Conservation (phyloP, 2,797 vertebrate genomes). For the Limosa lapponica region DNA sequence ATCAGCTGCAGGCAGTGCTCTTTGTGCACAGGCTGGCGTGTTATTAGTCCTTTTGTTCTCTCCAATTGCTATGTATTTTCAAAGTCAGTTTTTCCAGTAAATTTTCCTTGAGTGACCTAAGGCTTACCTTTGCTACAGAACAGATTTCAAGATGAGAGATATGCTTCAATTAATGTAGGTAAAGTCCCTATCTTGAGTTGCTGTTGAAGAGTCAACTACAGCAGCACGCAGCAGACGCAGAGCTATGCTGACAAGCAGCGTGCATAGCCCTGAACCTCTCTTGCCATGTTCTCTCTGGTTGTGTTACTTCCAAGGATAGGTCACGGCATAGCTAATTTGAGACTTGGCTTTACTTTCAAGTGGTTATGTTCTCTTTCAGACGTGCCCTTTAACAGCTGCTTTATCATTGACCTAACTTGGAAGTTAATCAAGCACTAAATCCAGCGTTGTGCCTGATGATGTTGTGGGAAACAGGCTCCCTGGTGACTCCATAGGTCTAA, state of each 20-base stretch:
- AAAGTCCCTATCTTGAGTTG: not conserved
- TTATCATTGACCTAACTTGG: conserved; percentile 30
- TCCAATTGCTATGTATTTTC: not conserved
- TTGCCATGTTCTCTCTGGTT: not conserved
- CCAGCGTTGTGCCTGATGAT: not conserved
- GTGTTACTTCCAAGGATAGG: not conserved
- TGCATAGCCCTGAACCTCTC: rapidly evolving
- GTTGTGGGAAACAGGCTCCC: conserved; percentile 34
- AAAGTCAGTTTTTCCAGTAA: not conserved
- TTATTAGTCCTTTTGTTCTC: not conserved
- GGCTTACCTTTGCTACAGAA: not conserved
- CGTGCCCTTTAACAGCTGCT: not conserved
- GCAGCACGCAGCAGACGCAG: not conserved
- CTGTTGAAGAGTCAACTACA: not conserved
- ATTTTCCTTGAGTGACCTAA: not conserved
- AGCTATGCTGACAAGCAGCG: not conserved
- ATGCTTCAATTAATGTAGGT: not conserved
- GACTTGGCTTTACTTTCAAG: conserved; percentile 31
- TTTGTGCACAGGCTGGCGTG: rapidly evolving
- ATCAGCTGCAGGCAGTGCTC: not conserved
- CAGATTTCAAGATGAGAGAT: not conserved
- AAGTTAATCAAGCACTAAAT: not conserved
- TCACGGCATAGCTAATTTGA: conserved; percentile 1
- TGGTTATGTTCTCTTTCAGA: conserved; percentile 10
- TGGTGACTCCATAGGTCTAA: not conserved